phyloP scores from a whole-genome alignment of 1,140 invertebrate species.

The Danaus melanippus region DNA sequence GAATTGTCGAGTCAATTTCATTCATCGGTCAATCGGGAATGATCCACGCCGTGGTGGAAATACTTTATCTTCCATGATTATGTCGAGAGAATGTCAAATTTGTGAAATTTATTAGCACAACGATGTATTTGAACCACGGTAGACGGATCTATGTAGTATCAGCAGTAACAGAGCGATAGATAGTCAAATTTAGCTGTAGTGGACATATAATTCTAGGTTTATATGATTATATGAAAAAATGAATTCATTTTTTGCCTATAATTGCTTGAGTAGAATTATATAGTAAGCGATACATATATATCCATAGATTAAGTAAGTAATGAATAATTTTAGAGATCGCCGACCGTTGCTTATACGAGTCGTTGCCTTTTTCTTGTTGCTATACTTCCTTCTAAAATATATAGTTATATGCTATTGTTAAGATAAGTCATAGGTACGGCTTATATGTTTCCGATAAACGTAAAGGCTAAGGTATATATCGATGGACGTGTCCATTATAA shows the following conservation, averaged over 20 bases:
- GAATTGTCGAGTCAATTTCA: constrained; percentile 56
- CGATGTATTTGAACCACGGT: constrained; percentile 16
- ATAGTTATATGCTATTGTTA: constrained; percentile 39
- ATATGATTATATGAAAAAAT: constrained; percentile 31
- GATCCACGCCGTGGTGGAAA: constrained; percentile 19
- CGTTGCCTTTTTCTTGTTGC: constrained; percentile 56
- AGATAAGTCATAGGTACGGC: constrained; percentile 31
- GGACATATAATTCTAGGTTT: constrained; percentile 41
- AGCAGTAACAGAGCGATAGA: constrained; percentile 41
- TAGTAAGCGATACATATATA: constrained; percentile 43
- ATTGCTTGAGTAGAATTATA: constrained; percentile 44
- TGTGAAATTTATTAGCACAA: too few relatives aligned
- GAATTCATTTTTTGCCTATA: constrained; percentile 46
- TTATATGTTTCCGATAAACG: constrained; percentile 31
- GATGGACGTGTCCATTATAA: constrained; percentile 27
- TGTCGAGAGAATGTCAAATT: too few relatives aligned
- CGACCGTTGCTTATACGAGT: constrained; percentile 36
- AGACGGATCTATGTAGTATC: constrained; percentile 36
- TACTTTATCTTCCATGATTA: neutral
- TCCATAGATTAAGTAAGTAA: constrained; percentile 35
- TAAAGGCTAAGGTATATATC: constrained; percentile 24
- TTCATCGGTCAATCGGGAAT: constrained; percentile 46
- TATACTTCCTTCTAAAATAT: constrained; percentile 43
- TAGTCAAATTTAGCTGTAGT: constrained; percentile 56
- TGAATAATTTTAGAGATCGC: constrained; percentile 24